A percentile compares a stretch with the other conserved stretches of the same genome.
Conservation (phyloP, 2,113 vertebrate species). For the Aegotheles bennettii region DNA sequence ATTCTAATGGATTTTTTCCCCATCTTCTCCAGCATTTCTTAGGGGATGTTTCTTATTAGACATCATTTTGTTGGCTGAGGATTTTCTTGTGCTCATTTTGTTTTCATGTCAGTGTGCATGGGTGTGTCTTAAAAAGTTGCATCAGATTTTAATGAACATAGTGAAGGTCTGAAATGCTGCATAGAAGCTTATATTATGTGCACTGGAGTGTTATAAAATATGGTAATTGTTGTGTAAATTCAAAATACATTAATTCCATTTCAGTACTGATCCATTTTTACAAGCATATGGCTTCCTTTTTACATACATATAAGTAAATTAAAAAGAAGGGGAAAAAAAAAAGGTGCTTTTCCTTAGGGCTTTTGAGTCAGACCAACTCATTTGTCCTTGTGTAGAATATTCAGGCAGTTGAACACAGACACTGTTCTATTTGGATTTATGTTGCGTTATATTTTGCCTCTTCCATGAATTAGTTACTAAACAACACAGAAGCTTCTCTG, state of each 20-base stretch:
- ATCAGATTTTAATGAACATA: constrained; percentile 5
- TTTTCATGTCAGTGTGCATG: not conserved
- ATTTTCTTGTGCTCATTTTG: not conserved
- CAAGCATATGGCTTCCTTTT: constrained; percentile 1
- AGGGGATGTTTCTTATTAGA: not conserved
- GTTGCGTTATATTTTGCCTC: not conserved
- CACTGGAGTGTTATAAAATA: not conserved
- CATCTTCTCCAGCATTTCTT: not conserved
- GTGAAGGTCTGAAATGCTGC: constrained; percentile 8
- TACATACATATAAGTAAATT: not conserved
- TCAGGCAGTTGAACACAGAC: not conserved
- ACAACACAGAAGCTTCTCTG: not conserved
- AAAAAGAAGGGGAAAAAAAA: not conserved
- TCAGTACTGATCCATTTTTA: constrained; percentile 13
- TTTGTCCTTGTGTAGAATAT: not conserved
- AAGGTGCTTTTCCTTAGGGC: not conserved
- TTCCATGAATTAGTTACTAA: not conserved
- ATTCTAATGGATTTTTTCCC: not conserved
- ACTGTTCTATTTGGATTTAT: not conserved
- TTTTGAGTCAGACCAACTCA: not conserved
- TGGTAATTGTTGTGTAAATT: constrained; percentile 19
- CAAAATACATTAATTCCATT: not conserved
- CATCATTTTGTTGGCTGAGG: not conserved
- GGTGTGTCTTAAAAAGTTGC: not conserved
- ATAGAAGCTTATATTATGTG: not conserved